These are phyloP conservation scores for Pristionchus maxplancki DNA, from an alignment of 2,888 invertebrate genomes.

Conservation along the genomic window DNA sequence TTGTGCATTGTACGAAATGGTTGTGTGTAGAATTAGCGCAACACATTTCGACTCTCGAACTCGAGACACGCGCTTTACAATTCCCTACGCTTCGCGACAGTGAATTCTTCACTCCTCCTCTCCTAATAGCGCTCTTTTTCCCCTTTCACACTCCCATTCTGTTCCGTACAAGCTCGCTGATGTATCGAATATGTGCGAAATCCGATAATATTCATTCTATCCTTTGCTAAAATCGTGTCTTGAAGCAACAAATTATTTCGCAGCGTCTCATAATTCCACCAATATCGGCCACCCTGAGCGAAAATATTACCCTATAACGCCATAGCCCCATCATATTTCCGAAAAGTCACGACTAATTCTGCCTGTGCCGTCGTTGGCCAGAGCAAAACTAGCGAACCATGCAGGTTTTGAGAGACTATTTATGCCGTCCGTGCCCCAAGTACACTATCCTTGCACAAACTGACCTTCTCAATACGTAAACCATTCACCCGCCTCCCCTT, in stretches of 20 bases:
- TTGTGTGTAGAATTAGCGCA: too few relatives aligned
- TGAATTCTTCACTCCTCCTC: not conserved
- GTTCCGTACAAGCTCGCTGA: not conserved
- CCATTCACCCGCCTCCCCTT: not conserved
- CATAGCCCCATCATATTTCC: not conserved
- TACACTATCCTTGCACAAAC: not conserved
- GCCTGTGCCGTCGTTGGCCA: too few relatives aligned
- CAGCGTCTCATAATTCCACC: too few relatives aligned
- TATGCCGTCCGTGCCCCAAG: not conserved
- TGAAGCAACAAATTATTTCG: too few relatives aligned
- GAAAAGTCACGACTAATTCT: not conserved
- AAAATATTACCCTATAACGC: not conserved
- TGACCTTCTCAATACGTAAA: not conserved
- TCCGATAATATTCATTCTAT: too few relatives aligned
- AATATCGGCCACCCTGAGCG: too few relatives aligned
- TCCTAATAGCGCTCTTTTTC: not conserved
- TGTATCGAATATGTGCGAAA: too few relatives aligned
- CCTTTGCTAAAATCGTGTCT: too few relatives aligned
- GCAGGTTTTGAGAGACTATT: not conserved
- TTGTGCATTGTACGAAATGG: too few relatives aligned
- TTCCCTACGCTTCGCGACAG: not conserved
- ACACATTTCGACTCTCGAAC: too few relatives aligned
- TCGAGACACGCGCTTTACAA: not conserved
- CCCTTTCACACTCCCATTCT: not conserved
- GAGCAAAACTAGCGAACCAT: too few relatives aligned